Evolutionary conservation across 2,888 invertebrate genomes (phyloP), one percentile per base, ranked within the genome.

Genomic region (Phalera bucephala): DNA sequence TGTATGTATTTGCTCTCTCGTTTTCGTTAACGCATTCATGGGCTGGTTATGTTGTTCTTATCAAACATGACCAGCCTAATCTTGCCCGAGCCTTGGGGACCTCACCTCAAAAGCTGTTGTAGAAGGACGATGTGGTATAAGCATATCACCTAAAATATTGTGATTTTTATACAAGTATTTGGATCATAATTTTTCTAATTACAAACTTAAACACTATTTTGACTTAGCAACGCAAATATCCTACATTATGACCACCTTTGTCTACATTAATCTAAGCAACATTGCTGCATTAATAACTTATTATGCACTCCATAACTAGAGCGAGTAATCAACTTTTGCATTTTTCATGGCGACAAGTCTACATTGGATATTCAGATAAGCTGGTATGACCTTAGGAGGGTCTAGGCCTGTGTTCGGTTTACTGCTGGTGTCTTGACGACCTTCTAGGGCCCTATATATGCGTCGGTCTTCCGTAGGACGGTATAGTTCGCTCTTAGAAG

Each of bases 401-500:
- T 56, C 71, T 73, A 65, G 70, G 62, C 58, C 59, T 55, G 59
- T 53, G 64, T 51, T 60, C 66, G 67, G 64, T 49, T 50, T 62
- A 47, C 56, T 55, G 31, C 52, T 45, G 42, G 44, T 40, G 52
- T 60, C 70, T 69, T 48, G 70, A 35, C 52, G 81, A 71, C 88
- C 88, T 88, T 87, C 84, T 70, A 52, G 53, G 10, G 52, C 52
- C 53, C 45, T 86, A 84, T 88, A 88, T 80, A 87, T 70, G 72
- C 64, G 56, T 45, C 55, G 45, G 63, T 64, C 70, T 76, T 79
- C 80, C 69, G 70, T 60, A 59, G 72, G 57, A 59, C 56, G 42
- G 66, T 57, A 85, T 76, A 88, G 88, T 89, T 82, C 80, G 79
- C 84, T 74, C 77, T 79, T 34, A 69, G 85, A 85, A 86, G 85